These are phyloP conservation scores for Chalcis sispes DNA, from an alignment of 2,888 invertebrate genomes.

Conservation along the genomic window DNA sequence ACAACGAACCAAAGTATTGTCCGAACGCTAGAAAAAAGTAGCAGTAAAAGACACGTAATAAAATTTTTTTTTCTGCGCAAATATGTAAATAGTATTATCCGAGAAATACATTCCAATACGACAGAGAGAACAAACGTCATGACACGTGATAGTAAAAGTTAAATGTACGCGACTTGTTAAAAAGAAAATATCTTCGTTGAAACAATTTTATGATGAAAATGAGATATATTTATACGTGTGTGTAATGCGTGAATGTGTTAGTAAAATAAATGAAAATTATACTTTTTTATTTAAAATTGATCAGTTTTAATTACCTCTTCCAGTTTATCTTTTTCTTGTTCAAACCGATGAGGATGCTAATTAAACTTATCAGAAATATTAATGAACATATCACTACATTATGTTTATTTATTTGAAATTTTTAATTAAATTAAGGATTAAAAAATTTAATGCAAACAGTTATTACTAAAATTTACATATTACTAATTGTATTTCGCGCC, in stretches of 20 bases:
- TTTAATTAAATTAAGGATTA: too few species aligned
- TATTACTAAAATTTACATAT: too few species aligned
- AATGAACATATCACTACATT: too few species aligned
- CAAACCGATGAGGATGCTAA: too few species aligned
- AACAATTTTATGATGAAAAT: constrained; percentile 40
- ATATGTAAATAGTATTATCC: constrained; percentile 54
- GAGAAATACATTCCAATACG: constrained; percentile 47
- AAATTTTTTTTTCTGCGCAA: constrained; percentile 42
- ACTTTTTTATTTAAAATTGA: constrained; percentile 36
- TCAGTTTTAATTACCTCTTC: too few species aligned
- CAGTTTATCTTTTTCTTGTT: too few species aligned
- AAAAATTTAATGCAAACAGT: too few species aligned
- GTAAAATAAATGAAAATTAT: constrained; percentile 42
- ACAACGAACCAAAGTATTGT: constrained; percentile 48
- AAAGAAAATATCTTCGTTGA: constrained; percentile 25
- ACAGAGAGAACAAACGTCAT: constrained; percentile 39
- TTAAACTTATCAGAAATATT: too few species aligned
- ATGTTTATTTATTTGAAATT: too few species aligned
- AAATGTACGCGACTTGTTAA: neutral
- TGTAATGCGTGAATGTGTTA: constrained; percentile 28
- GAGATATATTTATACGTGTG: constrained; percentile 9
- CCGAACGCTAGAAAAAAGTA: constrained; percentile 39
- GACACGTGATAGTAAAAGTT: neutral
- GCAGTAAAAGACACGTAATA: constrained; percentile 25
- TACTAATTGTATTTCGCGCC: too few species aligned